Evolutionary conservation across 2,113 vertebrate species (phyloP), one percentile per base, ranked within the genome.

Genomic region (Odocoileus hemionus): DNA sequence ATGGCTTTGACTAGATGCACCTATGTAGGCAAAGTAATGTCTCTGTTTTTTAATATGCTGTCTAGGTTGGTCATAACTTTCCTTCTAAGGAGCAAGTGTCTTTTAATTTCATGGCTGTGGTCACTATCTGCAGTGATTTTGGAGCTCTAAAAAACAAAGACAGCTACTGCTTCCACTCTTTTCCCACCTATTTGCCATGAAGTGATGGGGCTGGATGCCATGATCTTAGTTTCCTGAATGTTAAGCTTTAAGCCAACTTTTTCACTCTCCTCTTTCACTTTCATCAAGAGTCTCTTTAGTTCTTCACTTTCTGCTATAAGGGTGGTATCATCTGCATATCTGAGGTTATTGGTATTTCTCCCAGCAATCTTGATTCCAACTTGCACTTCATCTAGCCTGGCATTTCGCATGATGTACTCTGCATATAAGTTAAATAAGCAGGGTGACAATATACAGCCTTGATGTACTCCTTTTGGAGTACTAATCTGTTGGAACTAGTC

Each of bases 121-220:
- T 64, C 61, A 64, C 7, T 30, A 64, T 33, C 61, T 64, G 14
- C 14, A 64, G 60, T 64, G 30, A 64, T 64, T 16, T 33, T 7
- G 30, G 30, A 64, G 7, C 30, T 30, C 4, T 0, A 0, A 2
- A 64, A 67, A n/a, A 67, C 9, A n/a, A 17, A n/a, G 61, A 17
- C 61, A 9, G 16, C 17, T 16, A 67, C 33, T 67, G 33, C 33
- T 61, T 61, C 28, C 28, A 61, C 30, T 61, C 13, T n/a, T n/a
- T 67, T 6, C 61, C 7, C 61, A 67, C 8, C 7, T 67, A n/a
- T 67, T 67, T 67, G 15, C 33, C 61, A n/a, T n/a, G 33, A 67
- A 67, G 61, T 67, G 33, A 67, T 67, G 61, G 33, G 33, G 17
- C 33, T 1, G 0, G 15, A 4, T 67, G 61, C 7, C 16, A 67